phyloP scores from a whole-genome alignment of 2,888 invertebrate genomes.

The Ptilodon capucinus region DNA sequence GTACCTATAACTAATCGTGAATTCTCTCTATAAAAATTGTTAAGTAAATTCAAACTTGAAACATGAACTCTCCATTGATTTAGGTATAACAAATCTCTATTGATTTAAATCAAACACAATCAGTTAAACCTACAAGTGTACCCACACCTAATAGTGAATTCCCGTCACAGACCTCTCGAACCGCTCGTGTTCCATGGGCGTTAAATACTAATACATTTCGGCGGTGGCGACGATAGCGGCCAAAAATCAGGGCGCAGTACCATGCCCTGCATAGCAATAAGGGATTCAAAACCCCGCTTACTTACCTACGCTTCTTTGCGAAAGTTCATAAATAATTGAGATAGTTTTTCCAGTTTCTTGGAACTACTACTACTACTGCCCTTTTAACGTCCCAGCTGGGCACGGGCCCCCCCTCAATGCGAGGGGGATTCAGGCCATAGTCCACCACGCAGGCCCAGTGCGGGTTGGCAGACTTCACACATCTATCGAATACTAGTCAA shows the following conservation, averaged over 20 bases:
- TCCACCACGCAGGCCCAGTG: no score
- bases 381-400: no score
- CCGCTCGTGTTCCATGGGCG: slow-evolving; percentile 66
- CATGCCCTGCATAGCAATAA: slow-evolving; percentile 76
- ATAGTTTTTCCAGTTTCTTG: background rate
- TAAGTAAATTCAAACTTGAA: no score
- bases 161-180: slow-evolving; percentile 59
- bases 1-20: no score
- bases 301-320: background rate
- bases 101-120: background rate
- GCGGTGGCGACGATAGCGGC: slow-evolving; percentile 69
- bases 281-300: slow-evolving; percentile 15
- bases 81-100: background rate
- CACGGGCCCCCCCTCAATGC: no score
- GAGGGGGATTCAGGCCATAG: no score
- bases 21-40: no score
- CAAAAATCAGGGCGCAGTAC: slow-evolving; percentile 72
- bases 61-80: no score
- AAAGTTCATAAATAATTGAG: background rate
- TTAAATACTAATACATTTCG: slow-evolving; percentile 78
- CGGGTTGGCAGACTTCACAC: no score
- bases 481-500: no score
- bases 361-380: no score
- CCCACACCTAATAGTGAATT: slow-evolving; percentile 60
- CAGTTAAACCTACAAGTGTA: background rate